Conservation (phyloP, 2,797 vertebrate species). For the Buphagus erythrorhynchus region DNA sequence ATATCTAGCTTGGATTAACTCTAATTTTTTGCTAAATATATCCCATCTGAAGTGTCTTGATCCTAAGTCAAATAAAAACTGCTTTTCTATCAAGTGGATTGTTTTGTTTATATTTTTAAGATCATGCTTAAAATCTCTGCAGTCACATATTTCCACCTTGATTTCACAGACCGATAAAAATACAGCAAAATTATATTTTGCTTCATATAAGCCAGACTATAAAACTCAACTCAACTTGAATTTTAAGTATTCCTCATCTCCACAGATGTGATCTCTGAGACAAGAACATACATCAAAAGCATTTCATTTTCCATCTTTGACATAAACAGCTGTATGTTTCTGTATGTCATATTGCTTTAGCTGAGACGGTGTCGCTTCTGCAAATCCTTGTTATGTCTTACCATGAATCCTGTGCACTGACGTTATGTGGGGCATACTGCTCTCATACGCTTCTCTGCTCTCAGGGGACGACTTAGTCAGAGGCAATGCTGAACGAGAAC, state of each 20-base stretch:
- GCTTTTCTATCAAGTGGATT: background rate
- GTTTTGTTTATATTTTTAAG: background rate
- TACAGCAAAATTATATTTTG: background rate
- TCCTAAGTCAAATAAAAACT: background rate
- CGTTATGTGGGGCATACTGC: constrained; percentile 86
- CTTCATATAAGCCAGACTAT: background rate
- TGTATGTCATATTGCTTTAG: background rate
- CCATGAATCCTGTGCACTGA: constrained; percentile 89
- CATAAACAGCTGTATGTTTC: background rate
- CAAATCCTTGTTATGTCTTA: constrained; percentile 74
- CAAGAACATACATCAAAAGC: background rate
- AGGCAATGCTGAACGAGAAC: constrained; percentile 83
- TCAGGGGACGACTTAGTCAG: constrained; percentile 87
- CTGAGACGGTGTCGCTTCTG: background rate
- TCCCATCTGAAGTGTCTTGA: background rate
- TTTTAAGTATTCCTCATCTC: background rate
- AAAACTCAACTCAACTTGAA: background rate
- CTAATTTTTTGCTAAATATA: background rate
- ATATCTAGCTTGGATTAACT: background rate
- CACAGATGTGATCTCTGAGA: fast-evolving
- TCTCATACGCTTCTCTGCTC: constrained; percentile 85
- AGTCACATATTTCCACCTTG: background rate
- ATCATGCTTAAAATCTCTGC: background rate
- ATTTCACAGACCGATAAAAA: background rate
- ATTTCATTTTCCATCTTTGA: background rate